Evolutionary conservation across 1,140 invertebrate species (phyloP).

Genomic region (Bradynema listronoti): DNA sequence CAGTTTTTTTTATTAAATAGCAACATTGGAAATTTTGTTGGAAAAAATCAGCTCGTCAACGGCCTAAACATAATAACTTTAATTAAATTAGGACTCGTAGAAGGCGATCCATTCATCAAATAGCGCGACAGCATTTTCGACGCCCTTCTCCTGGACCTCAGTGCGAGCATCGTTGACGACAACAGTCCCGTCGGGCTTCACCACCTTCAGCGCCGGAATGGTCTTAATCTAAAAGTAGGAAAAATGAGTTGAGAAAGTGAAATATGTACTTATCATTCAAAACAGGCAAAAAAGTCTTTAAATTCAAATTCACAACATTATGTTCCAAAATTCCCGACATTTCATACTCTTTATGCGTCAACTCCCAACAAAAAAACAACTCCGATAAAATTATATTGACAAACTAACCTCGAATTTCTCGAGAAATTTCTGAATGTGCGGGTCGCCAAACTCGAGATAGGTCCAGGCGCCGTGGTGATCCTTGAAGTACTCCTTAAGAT

Average conservation of each 20-base stretch:
- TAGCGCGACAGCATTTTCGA: constrained; percentile 21
- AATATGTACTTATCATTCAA: no score
- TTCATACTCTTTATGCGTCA: no score
- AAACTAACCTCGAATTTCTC: no score
- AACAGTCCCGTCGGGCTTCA: constrained; percentile 54
- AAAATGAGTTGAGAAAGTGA: no score
- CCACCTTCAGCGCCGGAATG: constrained; percentile 48
- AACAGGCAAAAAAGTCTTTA: no score
- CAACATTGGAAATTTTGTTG: no score
- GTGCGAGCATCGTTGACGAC: constrained; percentile 54
- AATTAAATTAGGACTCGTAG: constrained; percentile 25
- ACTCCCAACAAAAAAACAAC: no score
- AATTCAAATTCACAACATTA: no score
- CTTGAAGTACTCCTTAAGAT: constrained; percentile 41
- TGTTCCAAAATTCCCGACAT: constrained; percentile 18
- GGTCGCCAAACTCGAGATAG: constrained; percentile 37
- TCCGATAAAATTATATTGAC: no score
- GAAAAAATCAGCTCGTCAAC: no score
- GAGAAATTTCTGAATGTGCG: constrained; percentile 47
- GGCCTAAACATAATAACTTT: no score
- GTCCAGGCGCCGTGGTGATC: constrained; percentile 48
- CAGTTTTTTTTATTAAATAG: no score
- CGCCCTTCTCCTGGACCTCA: constrained; percentile 37
- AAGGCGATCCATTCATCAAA: constrained; percentile 47
- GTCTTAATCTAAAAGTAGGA: constrained; percentile 56